Conservation (phyloP, 2,888 invertebrate genomes). For the Acleris literana region DNA sequence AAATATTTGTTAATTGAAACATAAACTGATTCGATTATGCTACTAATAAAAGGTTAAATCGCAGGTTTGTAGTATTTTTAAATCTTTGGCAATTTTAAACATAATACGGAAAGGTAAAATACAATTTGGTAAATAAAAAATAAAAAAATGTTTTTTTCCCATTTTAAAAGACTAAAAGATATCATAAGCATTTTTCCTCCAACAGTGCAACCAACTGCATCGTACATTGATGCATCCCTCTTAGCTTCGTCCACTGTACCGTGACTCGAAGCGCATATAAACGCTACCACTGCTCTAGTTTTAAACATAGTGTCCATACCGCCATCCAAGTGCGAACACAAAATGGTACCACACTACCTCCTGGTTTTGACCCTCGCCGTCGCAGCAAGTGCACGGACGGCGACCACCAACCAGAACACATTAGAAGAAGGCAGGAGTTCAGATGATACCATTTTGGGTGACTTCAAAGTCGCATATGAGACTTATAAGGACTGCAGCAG, state of each 20-base stretch:
- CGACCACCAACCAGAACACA: conserved; percentile 76
- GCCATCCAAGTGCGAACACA: conserved; percentile 70
- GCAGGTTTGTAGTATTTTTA: too few species aligned
- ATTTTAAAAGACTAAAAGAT: too few species aligned
- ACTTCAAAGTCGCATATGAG: conserved; percentile 89
- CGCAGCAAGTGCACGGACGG: conserved; percentile 79
- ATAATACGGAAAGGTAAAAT: too few species aligned
- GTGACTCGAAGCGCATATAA: conserved; percentile 81
- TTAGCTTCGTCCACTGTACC: conserved; percentile 71
- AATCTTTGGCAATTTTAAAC: too few species aligned
- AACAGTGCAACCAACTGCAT: conserved; percentile 62
- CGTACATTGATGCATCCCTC: conserved; percentile 80
- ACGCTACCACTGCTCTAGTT: conserved; percentile 71
- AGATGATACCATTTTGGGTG: conserved; percentile 83
- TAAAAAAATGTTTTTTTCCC: too few species aligned
- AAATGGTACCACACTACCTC: conserved; percentile 84
- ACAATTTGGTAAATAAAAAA: too few species aligned
- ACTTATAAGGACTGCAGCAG: conserved; percentile 92
- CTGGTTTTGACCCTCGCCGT: conserved; percentile 82
- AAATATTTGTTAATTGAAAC: too few species aligned
- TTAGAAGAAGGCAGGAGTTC: conserved; percentile 71
- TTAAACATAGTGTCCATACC: conserved; percentile 73
- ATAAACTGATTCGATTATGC: too few species aligned
- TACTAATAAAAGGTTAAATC: too few species aligned
- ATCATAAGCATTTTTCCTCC: conserved; percentile 24